A percentile compares a stretch with the other conserved stretches of the same genome.
Evolutionary conservation across 2,888 invertebrate species (phyloP).

Genomic region (Zhengitettix transpicula): DNA sequence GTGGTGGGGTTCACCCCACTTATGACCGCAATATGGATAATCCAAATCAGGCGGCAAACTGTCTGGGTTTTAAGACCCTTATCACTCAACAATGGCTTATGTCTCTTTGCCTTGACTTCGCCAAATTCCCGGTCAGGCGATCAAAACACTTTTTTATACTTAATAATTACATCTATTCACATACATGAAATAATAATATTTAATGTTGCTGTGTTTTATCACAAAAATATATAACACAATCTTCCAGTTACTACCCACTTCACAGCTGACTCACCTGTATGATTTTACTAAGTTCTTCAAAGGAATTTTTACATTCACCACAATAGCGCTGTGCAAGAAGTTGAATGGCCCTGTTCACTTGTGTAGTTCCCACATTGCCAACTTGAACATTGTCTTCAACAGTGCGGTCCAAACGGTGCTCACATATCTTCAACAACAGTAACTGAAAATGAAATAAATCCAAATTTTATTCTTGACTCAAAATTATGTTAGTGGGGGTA

Average conservation of each 20-base stretch:
- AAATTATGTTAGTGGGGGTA: not conserved
- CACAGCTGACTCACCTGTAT: conserved; percentile 25
- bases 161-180: too few species aligned
- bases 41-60: too few species aligned
- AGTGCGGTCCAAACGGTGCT: conserved; percentile 60
- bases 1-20: too few species aligned
- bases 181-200: too few species aligned
- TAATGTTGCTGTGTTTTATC: too few species aligned
- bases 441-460: conserved; percentile 27
- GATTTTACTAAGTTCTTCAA: conserved; percentile 71
- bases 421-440: conserved; percentile 70
- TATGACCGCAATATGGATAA: too few species aligned
- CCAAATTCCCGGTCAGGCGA: too few species aligned
- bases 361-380: conserved; percentile 34
- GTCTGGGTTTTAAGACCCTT: too few species aligned
- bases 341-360: conserved; percentile 86
- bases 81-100: too few species aligned
- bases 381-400: conserved; percentile 30
- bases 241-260: not conserved
- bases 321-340: conserved; percentile 89
- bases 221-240: conserved; percentile 5
- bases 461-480: not conserved
- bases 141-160: too few species aligned
- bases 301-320: conserved; percentile 83
- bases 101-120: too few species aligned